phyloP scores from a whole-genome alignment of 2,888 invertebrate genomes.

The Carabus problematicus region DNA sequence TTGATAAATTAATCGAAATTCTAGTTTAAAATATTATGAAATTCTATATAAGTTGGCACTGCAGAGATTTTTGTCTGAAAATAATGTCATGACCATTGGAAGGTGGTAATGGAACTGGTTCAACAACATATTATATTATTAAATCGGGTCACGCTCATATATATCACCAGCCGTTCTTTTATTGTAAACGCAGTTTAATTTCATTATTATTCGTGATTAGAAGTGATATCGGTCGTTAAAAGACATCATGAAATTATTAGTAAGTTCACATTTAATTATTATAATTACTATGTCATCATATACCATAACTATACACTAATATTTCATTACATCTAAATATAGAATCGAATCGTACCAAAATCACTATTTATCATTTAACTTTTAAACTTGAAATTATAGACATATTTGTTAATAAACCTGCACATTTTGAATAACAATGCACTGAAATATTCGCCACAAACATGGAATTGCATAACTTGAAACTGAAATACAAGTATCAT shows the following conservation, averaged over 20 bases:
- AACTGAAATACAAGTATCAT: no score
- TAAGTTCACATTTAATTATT: background rate
- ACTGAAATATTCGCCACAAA: no score
- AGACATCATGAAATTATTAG: constrained; percentile 23
- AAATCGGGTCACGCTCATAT: constrained; percentile 27
- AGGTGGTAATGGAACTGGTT: constrained; percentile 32
- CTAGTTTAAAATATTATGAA: no score
- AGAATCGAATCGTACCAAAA: no score
- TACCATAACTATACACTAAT: background rate
- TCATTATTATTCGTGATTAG: background rate
- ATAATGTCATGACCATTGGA: constrained; percentile 36
- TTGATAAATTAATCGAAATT: no score
- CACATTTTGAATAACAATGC: no score
- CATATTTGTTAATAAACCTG: no score
- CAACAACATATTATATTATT: constrained; percentile 24
- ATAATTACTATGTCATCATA: constrained; percentile 1
- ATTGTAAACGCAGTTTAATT: background rate
- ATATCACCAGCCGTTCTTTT: constrained; percentile 17
- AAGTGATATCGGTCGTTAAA: constrained; percentile 1
- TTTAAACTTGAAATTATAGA: no score
- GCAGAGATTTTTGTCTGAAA: background rate
- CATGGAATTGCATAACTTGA: no score
- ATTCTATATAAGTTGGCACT: no score
- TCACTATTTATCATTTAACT: no score
- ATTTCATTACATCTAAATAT: no score